phyloP scores from a whole-genome alignment of 2,797 vertebrate genomes.

The Arctocebus calabarensis region DNA sequence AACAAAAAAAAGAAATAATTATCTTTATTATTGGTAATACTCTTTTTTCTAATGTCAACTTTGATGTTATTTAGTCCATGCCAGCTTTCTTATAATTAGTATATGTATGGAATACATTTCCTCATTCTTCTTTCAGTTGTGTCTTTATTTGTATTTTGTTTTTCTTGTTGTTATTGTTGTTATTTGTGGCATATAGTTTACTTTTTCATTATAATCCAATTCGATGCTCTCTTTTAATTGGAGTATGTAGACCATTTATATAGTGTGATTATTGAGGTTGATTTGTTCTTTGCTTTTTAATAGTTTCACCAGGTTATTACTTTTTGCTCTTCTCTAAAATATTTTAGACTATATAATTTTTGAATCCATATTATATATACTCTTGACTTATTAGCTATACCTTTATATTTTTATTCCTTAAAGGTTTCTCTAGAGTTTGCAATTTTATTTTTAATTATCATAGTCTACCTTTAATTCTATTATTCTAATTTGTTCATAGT shows the following conservation, averaged over 20 bases:
- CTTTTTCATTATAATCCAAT: neutral
- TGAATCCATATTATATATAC: neutral
- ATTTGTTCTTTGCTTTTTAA: neutral
- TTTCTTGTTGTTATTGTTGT: neutral
- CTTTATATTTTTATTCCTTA: neutral
- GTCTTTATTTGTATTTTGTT: neutral
- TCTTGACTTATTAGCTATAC: neutral
- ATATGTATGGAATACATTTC: neutral
- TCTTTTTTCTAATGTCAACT: neutral
- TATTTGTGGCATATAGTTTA: neutral
- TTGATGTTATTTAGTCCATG: neutral
- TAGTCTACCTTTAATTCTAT: neutral
- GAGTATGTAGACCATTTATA: neutral
- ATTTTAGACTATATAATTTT: constrained; percentile 1
- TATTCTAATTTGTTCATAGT: neutral
- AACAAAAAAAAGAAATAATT: too few relatives aligned
- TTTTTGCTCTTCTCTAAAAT: neutral
- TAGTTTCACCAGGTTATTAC: neutral
- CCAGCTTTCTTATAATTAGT: neutral
- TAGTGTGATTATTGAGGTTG: neutral
- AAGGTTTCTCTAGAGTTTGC: neutral
- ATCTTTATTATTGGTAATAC: neutral
- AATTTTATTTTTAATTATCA: constrained; percentile 17
- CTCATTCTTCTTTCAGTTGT: neutral
- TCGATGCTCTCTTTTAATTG: neutral